These are phyloP conservation scores for Linepithema humile DNA, from an alignment of 1,140 invertebrate species.

Conservation along the genomic window DNA sequence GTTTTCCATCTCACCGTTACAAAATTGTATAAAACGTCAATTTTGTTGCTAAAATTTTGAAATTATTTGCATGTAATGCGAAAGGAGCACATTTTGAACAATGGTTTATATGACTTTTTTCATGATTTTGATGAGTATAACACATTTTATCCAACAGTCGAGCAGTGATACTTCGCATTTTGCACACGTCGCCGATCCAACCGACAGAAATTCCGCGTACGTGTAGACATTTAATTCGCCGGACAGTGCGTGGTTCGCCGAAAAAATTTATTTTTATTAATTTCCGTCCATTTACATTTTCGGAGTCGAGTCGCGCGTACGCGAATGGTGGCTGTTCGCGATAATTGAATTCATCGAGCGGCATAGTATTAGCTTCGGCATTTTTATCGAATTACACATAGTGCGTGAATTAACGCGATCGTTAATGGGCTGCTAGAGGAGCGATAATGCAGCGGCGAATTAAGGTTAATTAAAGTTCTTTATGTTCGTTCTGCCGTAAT, in stretches of 20 bases:
- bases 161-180: constrained; percentile 34
- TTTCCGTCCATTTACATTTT: constrained; percentile 55
- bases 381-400: constrained; percentile 54
- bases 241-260: neutral
- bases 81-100: neutral
- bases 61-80: neutral
- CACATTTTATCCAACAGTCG: neutral
- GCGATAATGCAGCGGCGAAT: constrained; percentile 40
- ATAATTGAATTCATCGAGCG: constrained; percentile 44
- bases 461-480: constrained; percentile 49
- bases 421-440: constrained; percentile 42
- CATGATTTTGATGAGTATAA: constrained; percentile 33
- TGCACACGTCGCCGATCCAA: constrained; percentile 28
- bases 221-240: constrained; percentile 49
- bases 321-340: neutral
- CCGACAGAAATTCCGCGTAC: constrained; percentile 38
- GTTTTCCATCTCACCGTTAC: neutral
- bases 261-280: constrained; percentile 56
- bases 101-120: neutral
- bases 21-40: neutral
- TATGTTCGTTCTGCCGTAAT: constrained; percentile 11
- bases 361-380: constrained; percentile 39
- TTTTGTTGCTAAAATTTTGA: neutral
- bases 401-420: constrained; percentile 50
- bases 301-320: constrained; percentile 16